Evolutionary conservation across 64 coral and sea anemone genomes (phyloP).

Genomic region (Montipora cactus): DNA sequence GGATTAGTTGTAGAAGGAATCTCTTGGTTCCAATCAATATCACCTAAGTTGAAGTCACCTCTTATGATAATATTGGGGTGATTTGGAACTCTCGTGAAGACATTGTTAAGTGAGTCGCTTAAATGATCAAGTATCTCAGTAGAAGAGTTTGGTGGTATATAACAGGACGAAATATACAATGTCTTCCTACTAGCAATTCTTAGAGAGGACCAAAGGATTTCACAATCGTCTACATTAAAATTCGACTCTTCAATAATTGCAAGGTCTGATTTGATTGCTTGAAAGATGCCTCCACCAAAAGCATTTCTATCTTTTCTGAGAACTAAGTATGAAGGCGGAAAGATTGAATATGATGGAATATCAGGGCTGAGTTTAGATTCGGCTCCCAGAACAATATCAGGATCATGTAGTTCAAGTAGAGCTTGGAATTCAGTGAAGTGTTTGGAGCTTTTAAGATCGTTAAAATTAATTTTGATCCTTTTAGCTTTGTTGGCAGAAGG

Average conservation of each 20-base stretch:
- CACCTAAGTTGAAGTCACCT: no score
- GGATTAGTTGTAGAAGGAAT: slow-evolving; percentile 42
- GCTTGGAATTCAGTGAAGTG: neutral
- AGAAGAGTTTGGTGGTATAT: slow-evolving; percentile 50
- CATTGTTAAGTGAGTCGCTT: no score
- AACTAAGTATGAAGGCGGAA: slow-evolving; percentile 35
- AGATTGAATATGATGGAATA: slow-evolving; percentile 57
- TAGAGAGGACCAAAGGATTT: neutral
- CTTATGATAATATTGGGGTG: no score
- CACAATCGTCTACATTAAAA: slow-evolving; percentile 32
- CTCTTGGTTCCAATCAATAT: slow-evolving; percentile 38
- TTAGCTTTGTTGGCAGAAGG: neutral
- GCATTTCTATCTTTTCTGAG: slow-evolving; percentile 58
- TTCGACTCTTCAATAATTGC: slow-evolving; percentile 22
- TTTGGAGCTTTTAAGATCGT: slow-evolving; percentile 20
- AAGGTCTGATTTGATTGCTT: slow-evolving; percentile 39
- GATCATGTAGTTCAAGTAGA: slow-evolving; percentile 57
- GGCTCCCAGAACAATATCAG: slow-evolving; percentile 44
- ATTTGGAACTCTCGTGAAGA: no score
- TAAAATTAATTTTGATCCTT: slow-evolving; percentile 64
- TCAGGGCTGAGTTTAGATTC: slow-evolving; percentile 55
- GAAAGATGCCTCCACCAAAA: neutral
- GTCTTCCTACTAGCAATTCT: slow-evolving; percentile 25
- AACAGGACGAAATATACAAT: slow-evolving; percentile 44
- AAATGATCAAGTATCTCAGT: neutral